Evolutionary conservation across 2,888 invertebrate genomes (phyloP), one percentile per base, ranked within the genome.

Genomic region (Pachycephus smyrnensis): DNA sequence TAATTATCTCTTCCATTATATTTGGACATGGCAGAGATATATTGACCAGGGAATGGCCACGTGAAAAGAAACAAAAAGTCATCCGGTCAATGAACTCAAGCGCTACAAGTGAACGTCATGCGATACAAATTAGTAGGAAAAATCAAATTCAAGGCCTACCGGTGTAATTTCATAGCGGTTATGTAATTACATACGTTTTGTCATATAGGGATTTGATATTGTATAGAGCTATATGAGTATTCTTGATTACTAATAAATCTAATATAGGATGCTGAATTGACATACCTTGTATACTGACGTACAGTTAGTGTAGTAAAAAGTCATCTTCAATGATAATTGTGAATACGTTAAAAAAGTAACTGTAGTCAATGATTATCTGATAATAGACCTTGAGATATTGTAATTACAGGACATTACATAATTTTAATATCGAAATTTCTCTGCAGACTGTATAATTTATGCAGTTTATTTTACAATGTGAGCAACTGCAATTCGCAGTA

Each of bases 161-260:
- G 71, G 23, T 71, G 71, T 71, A 71, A 71, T 71, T 71, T 71
- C 71, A 71, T 71, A 71, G 31, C 4, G 33, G 71, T 31, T 33
- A 12, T 33, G 71, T 71, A 71, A 71, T 33, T 71, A 32, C 71
- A 71, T 55, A 55, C 55, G 55, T 55, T 33, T 33, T 23, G 23
- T 9, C 55, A 9, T 55, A 15, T 23, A 55, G 9, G 55, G 55
- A 23, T 55, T 55, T 23, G 15, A 55, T 55, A 55, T 15, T 15
- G 55, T 55, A 23, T 23, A 55, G 9, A 55, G 55, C 23, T 23
- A 55, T 55, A 23, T 55, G 15, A 40, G 40, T 40, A 40, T 40
- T 15, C 15, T 40, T 40, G 40, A 40, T 40, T 40, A 40, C 40
- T 15, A 15, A 40, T 15, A 15, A 15, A 40, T 40, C 40, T 15